Evolutionary conservation across 2,888 invertebrate genomes (phyloP).

Genomic region (Macrophya alboannulata): DNA sequence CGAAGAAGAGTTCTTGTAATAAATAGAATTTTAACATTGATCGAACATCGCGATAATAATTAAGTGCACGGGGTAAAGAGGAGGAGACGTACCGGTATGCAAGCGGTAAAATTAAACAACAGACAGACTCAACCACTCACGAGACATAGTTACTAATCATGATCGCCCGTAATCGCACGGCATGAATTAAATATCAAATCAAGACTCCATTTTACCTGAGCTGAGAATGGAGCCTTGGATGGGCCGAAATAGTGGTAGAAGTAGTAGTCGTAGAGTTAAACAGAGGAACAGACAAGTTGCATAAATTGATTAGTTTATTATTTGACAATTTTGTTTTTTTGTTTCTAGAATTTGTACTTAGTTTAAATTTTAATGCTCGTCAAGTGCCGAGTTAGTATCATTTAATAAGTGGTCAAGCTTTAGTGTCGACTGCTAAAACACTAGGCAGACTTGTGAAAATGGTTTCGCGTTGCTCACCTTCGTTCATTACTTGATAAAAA

Average conservation of each 20-base stretch:
- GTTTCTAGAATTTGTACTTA: slow-evolving; percentile 59
- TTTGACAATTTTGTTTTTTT: slow-evolving; percentile 58
- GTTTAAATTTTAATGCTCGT: slow-evolving; percentile 50
- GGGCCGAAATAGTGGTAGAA: slow-evolving; percentile 83
- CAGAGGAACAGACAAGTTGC: slow-evolving; percentile 75
- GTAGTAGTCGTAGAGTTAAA: slow-evolving; percentile 77
- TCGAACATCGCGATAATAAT: slow-evolving; percentile 14
- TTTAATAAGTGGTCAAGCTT: slow-evolving; percentile 73
- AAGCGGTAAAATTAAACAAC: slow-evolving; percentile 65
- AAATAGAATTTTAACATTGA: not conserved
- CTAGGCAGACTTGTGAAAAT: slow-evolving; percentile 70
- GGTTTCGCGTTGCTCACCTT: slow-evolving; percentile 67
- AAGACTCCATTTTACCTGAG: slow-evolving; percentile 91
- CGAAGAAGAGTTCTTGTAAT: not conserved
- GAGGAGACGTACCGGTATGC: not conserved
- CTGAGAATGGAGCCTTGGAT: slow-evolving; percentile 90
- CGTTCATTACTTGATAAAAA: not conserved
- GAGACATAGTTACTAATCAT: slow-evolving; percentile 75
- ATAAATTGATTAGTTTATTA: slow-evolving; percentile 63
- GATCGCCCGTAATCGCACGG: slow-evolving; percentile 68
- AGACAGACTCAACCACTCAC: slow-evolving; percentile 77
- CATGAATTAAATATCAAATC: slow-evolving; percentile 76
- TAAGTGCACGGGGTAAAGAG: not conserved
- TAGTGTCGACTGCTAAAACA: slow-evolving; percentile 71
- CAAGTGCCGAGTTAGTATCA: slow-evolving; percentile 57